Evolutionary conservation across 2,113 vertebrate species (phyloP).

Genomic region (Psammodynastes pulverulentus): DNA sequence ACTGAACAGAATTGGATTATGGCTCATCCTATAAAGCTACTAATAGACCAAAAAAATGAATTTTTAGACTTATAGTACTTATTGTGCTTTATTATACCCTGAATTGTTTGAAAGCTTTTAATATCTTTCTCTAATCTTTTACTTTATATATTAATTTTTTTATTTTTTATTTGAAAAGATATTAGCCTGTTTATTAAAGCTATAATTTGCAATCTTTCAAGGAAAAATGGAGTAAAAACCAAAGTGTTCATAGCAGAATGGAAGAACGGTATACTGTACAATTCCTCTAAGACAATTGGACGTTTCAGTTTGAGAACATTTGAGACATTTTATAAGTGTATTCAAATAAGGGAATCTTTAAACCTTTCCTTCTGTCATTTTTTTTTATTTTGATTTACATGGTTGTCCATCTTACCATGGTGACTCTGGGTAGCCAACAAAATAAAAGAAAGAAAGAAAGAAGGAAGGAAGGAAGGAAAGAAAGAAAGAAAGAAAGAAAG

Average conservation of each 20-base stretch:
- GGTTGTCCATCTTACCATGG: neutral
- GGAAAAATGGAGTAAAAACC: neutral
- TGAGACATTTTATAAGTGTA: neutral
- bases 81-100: neutral
- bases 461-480: neutral
- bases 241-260: neutral
- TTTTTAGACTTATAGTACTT: neutral
- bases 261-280: neutral
- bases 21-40: neutral
- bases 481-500: neutral
- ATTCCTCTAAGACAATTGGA: neutral
- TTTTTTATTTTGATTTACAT: neutral
- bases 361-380: neutral
- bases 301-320: neutral
- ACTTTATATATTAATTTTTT: neutral
- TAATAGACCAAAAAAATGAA: neutral
- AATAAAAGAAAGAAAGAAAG: neutral
- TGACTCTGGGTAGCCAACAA: neutral
- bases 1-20: neutral
- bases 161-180: neutral
- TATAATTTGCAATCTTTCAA: neutral
- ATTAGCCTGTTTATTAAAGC: neutral
- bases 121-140: neutral
- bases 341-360: neutral
- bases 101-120: neutral